Base-by-base conservation (phyloP, 2,888 invertebrate species). In the Clitarchus hookeri region DNA sequence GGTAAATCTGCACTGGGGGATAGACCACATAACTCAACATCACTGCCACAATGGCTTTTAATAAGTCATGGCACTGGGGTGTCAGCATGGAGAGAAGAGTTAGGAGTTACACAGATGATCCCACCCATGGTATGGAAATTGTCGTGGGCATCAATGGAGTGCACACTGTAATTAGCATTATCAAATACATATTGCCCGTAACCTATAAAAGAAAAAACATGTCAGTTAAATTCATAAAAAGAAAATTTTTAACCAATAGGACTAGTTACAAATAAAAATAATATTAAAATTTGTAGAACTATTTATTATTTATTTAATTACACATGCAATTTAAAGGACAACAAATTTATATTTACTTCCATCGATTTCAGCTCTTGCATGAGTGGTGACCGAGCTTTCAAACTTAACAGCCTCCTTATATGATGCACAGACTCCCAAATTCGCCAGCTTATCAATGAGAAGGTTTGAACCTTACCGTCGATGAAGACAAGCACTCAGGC, bases 101-200 rank as follows among this genome's bases (percentile, higher is more conserved):
- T 25, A 78, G 82, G 82, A 82, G 82, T 82, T 19, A 82, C 82
- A 82, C 82, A 82, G 9, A 82, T 25, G 82, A 82, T 36, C 19
- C 82, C 82, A 82, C 82, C 27, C 82, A 82, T 82, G 44, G 82
- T 19, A 82, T 82, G 11, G 82, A 82, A 82, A 16, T 8, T 4
- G 26, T 27, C 26, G 8, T 80, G 80, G 27, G 25, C 82, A 82
- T 82, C 82, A 27, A 82, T 27, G 12, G 82, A 19, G 36, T 82
- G 26, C 19, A 82, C 36, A 44, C 26, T 82, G 36, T 27, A 82
- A 2, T 82, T 27, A 82, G 82, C 82, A 82, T 11, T 80, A 26
- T 80, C 80, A 19, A 36, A 80, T 16, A 80, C 80, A 25, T 13
- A 26, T 19, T 80, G 80, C 6, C 8, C 26, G 26, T 27, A 27